Evolutionary conservation across 2,888 invertebrate species (phyloP).

Genomic region (Kuschelorhynchus macadamiae): DNA sequence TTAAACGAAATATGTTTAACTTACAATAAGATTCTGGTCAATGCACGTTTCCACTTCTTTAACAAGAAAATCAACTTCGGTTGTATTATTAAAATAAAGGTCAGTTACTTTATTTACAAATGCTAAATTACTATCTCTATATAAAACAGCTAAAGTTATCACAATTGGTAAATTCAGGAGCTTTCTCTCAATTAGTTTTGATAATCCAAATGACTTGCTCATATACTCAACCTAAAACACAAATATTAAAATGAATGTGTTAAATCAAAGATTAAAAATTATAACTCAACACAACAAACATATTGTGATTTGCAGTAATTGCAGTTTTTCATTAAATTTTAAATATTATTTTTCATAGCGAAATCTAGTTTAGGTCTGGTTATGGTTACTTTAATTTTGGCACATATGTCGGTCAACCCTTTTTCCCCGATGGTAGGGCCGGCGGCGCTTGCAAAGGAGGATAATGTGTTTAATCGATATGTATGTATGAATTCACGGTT

Average conservation of each 20-base stretch:
- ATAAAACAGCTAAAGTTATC: constrained; percentile 60
- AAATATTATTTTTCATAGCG: too few species aligned
- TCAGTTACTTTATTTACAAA: constrained; percentile 60
- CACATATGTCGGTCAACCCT: too few species aligned
- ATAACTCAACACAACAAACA: not conserved
- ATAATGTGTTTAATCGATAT: too few species aligned
- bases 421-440: too few species aligned
- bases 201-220: constrained; percentile 57
- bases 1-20: too few species aligned
- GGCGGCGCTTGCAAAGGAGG: too few species aligned
- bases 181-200: constrained; percentile 60
- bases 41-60: constrained; percentile 62
- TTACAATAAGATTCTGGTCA: constrained; percentile 61
- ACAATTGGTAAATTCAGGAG: constrained; percentile 63
- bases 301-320: too few species aligned
- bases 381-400: too few species aligned
- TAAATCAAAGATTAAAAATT: not conserved
- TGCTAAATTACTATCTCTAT: constrained; percentile 58
- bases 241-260: not conserved
- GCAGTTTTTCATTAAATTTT: too few species aligned
- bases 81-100: constrained; percentile 60
- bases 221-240: constrained; percentile 64
- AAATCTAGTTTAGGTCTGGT: too few species aligned
- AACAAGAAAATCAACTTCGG: constrained; percentile 56
- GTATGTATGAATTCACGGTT: too few species aligned